phyloP scores from a whole-genome alignment of 2,888 invertebrate genomes.

The Icerya purchasi region DNA sequence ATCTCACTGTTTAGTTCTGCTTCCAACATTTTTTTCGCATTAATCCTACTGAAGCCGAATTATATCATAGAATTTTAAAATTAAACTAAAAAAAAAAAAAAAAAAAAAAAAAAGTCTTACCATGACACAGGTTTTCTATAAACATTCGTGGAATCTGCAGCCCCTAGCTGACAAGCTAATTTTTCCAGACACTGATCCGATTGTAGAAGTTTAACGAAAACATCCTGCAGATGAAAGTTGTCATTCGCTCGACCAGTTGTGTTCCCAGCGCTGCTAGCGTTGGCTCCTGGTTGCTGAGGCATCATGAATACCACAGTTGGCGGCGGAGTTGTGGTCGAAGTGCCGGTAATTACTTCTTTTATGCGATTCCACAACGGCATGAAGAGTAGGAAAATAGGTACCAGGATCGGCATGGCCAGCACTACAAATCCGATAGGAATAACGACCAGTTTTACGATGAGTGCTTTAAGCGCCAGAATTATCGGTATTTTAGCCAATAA shows the following conservation, averaged over 20 bases:
- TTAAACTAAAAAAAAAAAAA: no score
- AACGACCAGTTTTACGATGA: constrained; percentile 18
- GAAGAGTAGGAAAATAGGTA: constrained; percentile 18
- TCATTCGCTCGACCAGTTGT: constrained; percentile 5
- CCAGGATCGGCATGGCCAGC: constrained; percentile 17
- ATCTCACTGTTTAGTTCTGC: no score
- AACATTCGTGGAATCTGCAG: constrained; percentile 16
- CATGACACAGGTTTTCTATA: constrained; percentile 19
- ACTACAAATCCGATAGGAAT: constrained; percentile 18
- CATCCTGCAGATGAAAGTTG: constrained; percentile 5
- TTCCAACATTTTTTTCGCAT: no score
- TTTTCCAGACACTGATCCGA: constrained; percentile 18
- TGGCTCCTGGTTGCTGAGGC: neutral
- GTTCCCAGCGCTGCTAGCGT: neutral
- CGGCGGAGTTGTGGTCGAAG: constrained; percentile 7
- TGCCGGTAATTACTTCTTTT: constrained; percentile 10
- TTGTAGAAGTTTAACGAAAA: constrained; percentile 14
- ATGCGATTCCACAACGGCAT: constrained; percentile 16
- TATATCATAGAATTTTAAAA: no score
- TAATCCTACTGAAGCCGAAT: no score
- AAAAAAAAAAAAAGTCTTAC: no score
- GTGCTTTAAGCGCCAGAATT: constrained; percentile 14
- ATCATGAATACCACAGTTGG: constrained; percentile 12
- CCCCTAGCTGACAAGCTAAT: constrained; percentile 18
- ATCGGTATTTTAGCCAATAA: constrained; percentile 16